Evolutionary conservation across 2,888 invertebrate genomes (phyloP).

Genomic region (Caenorhabditis sp.): DNA sequence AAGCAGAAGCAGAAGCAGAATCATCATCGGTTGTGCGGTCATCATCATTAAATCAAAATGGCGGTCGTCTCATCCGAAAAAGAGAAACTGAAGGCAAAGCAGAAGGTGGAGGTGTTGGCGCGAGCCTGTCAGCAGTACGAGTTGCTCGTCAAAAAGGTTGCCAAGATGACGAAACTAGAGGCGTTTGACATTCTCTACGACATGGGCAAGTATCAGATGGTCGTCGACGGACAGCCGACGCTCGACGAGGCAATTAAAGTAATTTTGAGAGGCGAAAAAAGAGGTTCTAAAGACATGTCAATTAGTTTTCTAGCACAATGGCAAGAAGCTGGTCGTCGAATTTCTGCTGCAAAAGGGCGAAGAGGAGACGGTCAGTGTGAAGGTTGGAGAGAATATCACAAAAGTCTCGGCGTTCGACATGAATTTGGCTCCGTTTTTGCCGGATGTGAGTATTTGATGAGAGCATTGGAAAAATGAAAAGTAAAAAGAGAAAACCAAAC

Average conservation of each 20-base stretch:
- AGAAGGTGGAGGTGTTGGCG: slow-evolving; percentile 48
- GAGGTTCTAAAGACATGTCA: slow-evolving; percentile 6
- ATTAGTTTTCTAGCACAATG: slow-evolving; percentile 57
- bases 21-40: slow-evolving; percentile 17
- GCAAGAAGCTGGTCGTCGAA: slow-evolving; percentile 48
- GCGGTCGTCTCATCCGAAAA: slow-evolving; percentile 29
- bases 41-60: slow-evolving; percentile 39
- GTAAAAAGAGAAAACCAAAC: neutral
- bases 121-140: slow-evolving; percentile 33
- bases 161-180: slow-evolving; percentile 10
- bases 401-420: slow-evolving; percentile 15
- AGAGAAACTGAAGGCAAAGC: slow-evolving; percentile 19
- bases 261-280: slow-evolving; percentile 30
- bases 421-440: slow-evolving; percentile 1
- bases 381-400: neutral
- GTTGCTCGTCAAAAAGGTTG: slow-evolving; percentile 23
- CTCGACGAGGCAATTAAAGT: slow-evolving; percentile 62
- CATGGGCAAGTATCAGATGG: slow-evolving; percentile 58
- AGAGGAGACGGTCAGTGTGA: slow-evolving; percentile 2
- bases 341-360: slow-evolving; percentile 35
- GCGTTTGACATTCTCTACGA: slow-evolving; percentile 51
- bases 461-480: no score
- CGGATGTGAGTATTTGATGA: slow-evolving; percentile 10
- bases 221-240: slow-evolving; percentile 53
- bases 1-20: slow-evolving; percentile 25